Evolutionary conservation across 2,113 vertebrate genomes (phyloP), one percentile per base, ranked within the genome.

Genomic region (human): DNA sequence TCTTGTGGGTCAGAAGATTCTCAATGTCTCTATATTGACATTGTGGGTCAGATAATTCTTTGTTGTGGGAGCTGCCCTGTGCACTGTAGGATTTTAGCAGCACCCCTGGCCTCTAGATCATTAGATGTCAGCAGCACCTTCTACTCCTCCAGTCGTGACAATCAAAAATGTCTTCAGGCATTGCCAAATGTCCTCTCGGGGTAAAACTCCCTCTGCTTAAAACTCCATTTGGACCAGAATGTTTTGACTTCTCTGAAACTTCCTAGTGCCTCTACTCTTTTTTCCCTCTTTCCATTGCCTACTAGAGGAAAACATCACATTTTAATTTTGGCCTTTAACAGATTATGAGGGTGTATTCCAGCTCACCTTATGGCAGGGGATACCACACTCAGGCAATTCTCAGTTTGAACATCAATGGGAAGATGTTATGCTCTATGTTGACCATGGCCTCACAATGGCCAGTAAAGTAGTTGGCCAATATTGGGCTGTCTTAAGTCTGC

Each of bases 161-260:
- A 73, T 12, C 43, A 93, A 94, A 95, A 96, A 68, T 13, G 40
- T 78, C 48, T 78, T 17, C n/a, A 87, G 72, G 83, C 35, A 90
- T 30, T 92, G 66, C 12, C 35, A 89, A 93, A 73, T 73, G 16
- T 82, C 83, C 80, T 25, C 50, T 48, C 61, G 32, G 40, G 43
- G 57, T 38, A 16, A 43, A 50, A 11, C 66, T 13, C 12, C 83
- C 38, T 18, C 7, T 86, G 22, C 17, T 35, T 89, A 78, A 82
- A 68, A 83, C 72, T 43, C 84, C 61, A 64, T 32, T 14, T 76
- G 16, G 17, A 79, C 10, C 45, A 80, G 55, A 90, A 16, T 61
- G 6, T 64, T 64, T n/a, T 87, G 50, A n/a, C 40, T 35, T 87
- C 61, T 81, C 45, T 94, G 48, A 43, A 83, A 96, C 38, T 70